Conservation (phyloP, 2,113 vertebrate species). For the Periophthalmus modestus region DNA sequence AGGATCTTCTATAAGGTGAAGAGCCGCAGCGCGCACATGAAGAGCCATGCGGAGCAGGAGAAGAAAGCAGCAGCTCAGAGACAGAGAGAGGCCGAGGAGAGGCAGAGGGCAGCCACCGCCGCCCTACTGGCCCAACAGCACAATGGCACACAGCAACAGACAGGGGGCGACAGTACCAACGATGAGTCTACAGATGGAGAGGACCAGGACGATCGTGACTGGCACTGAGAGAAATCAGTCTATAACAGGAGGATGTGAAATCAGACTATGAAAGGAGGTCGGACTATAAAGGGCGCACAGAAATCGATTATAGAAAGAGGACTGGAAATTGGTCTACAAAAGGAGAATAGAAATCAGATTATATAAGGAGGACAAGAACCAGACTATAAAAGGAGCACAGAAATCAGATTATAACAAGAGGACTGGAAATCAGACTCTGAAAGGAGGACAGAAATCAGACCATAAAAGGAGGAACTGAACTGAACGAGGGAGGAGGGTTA, state of each 20-base stretch:
- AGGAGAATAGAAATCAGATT: too few species aligned
- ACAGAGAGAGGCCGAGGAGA: conserved; percentile 83
- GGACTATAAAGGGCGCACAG: too few species aligned
- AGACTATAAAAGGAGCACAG: too few species aligned
- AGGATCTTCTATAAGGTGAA: conserved; percentile 98
- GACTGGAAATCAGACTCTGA: too few species aligned
- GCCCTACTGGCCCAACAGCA: conserved; percentile 68
- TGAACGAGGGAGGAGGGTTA: background rate
- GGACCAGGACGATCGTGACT: conserved; percentile 80
- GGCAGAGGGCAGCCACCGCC: conserved; percentile 70
- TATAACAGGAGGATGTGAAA: background rate
- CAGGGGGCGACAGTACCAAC: conserved; percentile 72
- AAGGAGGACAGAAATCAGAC: too few species aligned
- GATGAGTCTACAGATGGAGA: conserved; percentile 77
- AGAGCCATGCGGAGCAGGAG: conserved; percentile 96
- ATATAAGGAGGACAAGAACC: too few species aligned
- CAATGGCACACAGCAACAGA: conserved; percentile 65
- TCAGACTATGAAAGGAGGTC: too few species aligned
- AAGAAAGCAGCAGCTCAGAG: conserved; percentile 91
- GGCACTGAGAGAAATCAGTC: conserved; percentile 60
- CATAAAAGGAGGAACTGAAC: too few species aligned
- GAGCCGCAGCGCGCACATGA: conserved; percentile 98
- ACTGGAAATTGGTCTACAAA: too few species aligned
- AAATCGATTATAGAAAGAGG: too few species aligned
- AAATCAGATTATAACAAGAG: too few species aligned